These are phyloP conservation scores for Tangachromis dhanisi DNA, from an alignment of 2,113 vertebrate species.

Conservation along the genomic window DNA sequence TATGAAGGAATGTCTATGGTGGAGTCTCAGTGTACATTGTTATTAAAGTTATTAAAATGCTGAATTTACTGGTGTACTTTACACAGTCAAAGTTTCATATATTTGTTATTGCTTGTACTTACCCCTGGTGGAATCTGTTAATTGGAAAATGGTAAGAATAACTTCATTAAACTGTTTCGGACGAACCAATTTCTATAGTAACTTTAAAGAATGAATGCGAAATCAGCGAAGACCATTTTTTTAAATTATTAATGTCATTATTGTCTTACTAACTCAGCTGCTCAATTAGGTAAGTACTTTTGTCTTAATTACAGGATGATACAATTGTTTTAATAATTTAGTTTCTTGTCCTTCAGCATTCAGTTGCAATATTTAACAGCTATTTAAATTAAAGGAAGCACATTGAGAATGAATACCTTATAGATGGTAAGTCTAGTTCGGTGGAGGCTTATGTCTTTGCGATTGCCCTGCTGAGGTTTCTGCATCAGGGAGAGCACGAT, in stretches of 20 bases:
- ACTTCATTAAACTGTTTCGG: accelerated
- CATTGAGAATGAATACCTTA: neutral
- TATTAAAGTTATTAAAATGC: too few species aligned
- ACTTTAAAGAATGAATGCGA: neutral
- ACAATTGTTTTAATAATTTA: accelerated
- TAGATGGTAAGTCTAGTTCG: neutral
- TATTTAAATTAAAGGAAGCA: accelerated
- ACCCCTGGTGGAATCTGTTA: slow-evolving; percentile 39
- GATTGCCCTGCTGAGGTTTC: neutral
- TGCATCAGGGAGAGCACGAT: slow-evolving; percentile 31
- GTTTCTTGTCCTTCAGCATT: accelerated
- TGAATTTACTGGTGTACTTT: too few species aligned
- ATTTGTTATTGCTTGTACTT: neutral
- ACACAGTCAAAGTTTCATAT: neutral
- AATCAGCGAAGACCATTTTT: accelerated
- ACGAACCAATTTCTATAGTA: accelerated
- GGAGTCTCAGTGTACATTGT: too few species aligned
- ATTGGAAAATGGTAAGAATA: neutral
- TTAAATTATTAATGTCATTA: too few species aligned
- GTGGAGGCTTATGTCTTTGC: accelerated
- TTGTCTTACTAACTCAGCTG: neutral
- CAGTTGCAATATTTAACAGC: accelerated
- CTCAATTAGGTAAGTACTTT: accelerated
- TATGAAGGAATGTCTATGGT: neutral
- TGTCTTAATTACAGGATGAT: accelerated